Percentiles rank a stretch among this genome's conserved stretches.
phyloP scores from a whole-genome alignment of 1,140 invertebrate species.

The Euborellia annulipes region DNA sequence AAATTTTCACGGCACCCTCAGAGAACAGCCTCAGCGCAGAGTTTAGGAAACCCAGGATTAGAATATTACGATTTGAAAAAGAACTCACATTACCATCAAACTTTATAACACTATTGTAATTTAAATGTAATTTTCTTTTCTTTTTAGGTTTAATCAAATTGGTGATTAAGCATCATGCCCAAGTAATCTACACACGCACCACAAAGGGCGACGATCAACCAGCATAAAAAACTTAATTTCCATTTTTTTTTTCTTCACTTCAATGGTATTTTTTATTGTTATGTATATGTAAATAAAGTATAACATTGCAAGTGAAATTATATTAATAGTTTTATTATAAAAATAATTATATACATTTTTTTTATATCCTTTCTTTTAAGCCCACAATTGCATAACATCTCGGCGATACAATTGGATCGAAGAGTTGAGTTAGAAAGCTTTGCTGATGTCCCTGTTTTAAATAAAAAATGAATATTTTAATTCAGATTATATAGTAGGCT shows the following conservation, averaged over 20 bases:
- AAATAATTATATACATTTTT: neutral
- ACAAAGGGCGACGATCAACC: conserved; percentile 77
- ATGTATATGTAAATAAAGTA: too few species aligned
- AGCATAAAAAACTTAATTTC: too few species aligned
- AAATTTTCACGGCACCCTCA: too few species aligned
- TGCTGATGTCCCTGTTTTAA: conserved; percentile 31
- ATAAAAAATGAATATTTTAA: conserved; percentile 6
- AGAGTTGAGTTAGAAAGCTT: conserved; percentile 48
- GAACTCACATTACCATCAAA: too few species aligned
- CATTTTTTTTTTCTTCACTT: too few species aligned
- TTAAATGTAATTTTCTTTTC: conserved; percentile 18
- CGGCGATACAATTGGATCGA: conserved; percentile 60
- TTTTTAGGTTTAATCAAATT: conserved; percentile 82
- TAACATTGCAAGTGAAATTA: too few species aligned
- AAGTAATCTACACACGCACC: conserved; percentile 93
- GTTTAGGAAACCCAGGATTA: too few species aligned
- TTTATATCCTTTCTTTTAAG: conserved; percentile 20
- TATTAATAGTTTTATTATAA: too few species aligned
- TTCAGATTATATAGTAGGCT: too few species aligned
- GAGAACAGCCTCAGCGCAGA: too few species aligned
- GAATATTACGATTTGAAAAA: too few species aligned
- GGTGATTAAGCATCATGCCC: conserved; percentile 92
- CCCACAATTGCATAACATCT: conserved; percentile 56
- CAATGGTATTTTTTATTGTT: too few species aligned
- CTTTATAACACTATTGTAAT: conserved; percentile 3